phyloP scores from a whole-genome alignment of 1,140 invertebrate species.

The Zaprionus nigranus region DNA sequence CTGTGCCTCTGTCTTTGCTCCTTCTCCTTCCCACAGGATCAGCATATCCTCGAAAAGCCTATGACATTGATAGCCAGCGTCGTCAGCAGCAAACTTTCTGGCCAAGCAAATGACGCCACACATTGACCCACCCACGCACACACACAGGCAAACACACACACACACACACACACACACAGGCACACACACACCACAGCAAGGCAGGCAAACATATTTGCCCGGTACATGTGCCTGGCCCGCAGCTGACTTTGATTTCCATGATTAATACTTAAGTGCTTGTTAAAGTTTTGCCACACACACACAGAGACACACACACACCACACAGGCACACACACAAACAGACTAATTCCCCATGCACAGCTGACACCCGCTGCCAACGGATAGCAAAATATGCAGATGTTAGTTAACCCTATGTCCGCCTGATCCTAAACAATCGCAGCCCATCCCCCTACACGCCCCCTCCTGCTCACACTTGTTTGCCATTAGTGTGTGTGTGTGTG shows the following conservation, averaged over 20 bases:
- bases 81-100: conserved; percentile 67
- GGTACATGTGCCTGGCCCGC: conserved; percentile 38
- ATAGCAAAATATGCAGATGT: conserved; percentile 63
- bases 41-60: conserved; percentile 16
- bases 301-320: conserved; percentile 1
- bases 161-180: conserved; percentile 12
- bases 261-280: conserved; percentile 83
- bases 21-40: conserved; percentile 7
- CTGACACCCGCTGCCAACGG: conserved; percentile 16
- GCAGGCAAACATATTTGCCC: conserved; percentile 23
- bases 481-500: neutral
- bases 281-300: conserved; percentile 63
- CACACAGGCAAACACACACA: conserved; percentile 3
- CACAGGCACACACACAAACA: neutral
- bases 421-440: conserved; percentile 64
- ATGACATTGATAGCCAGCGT: conserved; percentile 72
- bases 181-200: conserved; percentile 8
- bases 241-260: conserved; percentile 78
- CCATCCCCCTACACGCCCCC: neutral
- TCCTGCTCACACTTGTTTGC: conserved; percentile 11
- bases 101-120: conserved; percentile 46
- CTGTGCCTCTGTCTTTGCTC: neutral
- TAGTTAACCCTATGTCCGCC: conserved; percentile 39
- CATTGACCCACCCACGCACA: conserved; percentile 32
- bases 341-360: neutral